Evolutionary conservation across 2,797 vertebrate species (phyloP).

Genomic region (Diplodus sargus): DNA sequence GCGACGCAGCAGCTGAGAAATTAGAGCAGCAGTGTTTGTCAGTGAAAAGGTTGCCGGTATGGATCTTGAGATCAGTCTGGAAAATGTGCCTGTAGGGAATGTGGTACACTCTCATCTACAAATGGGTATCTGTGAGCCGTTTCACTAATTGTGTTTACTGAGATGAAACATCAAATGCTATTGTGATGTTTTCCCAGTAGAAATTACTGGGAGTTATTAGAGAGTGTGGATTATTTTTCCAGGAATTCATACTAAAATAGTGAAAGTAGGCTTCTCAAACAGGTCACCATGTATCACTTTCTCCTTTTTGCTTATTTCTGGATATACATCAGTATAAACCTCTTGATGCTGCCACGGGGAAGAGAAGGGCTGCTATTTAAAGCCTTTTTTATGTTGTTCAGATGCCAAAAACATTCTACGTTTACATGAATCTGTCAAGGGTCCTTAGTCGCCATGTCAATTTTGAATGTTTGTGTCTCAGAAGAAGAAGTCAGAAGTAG

Average conservation of each 20-base stretch:
- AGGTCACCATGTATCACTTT: not conserved
- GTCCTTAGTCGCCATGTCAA: not conserved
- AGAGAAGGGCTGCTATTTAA: not conserved
- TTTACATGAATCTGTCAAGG: not conserved
- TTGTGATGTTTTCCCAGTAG: constrained; percentile 21
- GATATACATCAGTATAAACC: not conserved
- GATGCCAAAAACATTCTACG: not conserved
- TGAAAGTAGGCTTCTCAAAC: not conserved
- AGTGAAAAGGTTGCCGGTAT: constrained; percentile 19
- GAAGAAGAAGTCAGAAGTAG: not conserved
- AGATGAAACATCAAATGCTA: constrained; percentile 30
- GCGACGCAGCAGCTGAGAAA: constrained; percentile 18
- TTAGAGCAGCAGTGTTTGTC: constrained; percentile 15
- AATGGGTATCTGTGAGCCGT: constrained; percentile 24
- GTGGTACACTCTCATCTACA: constrained; percentile 3
- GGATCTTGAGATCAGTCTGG: constrained; percentile 33
- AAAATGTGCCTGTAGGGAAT: constrained; percentile 18
- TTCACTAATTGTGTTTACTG: constrained; percentile 49
- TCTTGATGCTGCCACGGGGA: not conserved
- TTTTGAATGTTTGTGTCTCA: not conserved
- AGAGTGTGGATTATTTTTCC: not conserved
- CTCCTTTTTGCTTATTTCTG: not conserved
- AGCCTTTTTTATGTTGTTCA: not conserved
- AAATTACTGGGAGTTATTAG: not conserved
- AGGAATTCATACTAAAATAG: not conserved